A percentile compares a stretch with the other conserved stretches of the same genome.
Conservation (phyloP, 92 coral and sea anemone species). For the Porites cylindrica region DNA sequence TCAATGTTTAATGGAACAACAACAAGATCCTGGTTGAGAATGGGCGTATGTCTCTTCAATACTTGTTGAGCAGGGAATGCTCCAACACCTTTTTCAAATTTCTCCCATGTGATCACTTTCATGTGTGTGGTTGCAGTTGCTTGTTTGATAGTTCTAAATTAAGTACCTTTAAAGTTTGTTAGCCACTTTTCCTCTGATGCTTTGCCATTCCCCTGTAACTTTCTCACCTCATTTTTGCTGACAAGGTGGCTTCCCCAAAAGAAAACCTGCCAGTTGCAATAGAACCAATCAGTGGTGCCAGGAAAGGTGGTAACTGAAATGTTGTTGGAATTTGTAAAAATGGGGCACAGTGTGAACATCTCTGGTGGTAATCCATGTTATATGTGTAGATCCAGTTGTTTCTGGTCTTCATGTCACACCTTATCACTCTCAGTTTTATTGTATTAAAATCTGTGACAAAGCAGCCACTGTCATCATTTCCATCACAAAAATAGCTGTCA, state of each 20-base stretch:
- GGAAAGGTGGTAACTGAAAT: conserved; percentile 43
- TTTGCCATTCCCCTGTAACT: conserved; percentile 49
- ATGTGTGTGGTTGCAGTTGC: conserved; percentile 31
- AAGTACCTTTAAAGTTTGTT: conserved; percentile 47
- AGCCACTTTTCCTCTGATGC: conserved; percentile 59
- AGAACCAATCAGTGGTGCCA: conserved; percentile 35
- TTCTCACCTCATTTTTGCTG: conserved; percentile 24
- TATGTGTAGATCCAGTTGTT: background rate
- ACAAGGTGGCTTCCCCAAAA: conserved; percentile 31
- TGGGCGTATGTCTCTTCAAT: conserved; percentile 13
- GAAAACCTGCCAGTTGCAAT: conserved; percentile 45
- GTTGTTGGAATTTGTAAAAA: conserved; percentile 16
- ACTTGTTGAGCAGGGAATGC: conserved; percentile 29
- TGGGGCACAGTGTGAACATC: background rate
- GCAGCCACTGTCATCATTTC: background rate
- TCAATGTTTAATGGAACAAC: conserved; percentile 46
- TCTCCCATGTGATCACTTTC: conserved; percentile 48
- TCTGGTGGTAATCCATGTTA: conserved; percentile 27
- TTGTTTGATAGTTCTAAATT: conserved; percentile 40
- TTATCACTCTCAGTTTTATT: background rate
- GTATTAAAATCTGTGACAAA: background rate
- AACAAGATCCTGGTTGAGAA: conserved; percentile 60
- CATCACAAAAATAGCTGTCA: background rate
- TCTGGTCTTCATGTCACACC: conserved; percentile 8
- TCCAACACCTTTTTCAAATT: conserved; percentile 58